phyloP scores from a whole-genome alignment of 2,113 vertebrate species.

The Castor canadensis region DNA sequence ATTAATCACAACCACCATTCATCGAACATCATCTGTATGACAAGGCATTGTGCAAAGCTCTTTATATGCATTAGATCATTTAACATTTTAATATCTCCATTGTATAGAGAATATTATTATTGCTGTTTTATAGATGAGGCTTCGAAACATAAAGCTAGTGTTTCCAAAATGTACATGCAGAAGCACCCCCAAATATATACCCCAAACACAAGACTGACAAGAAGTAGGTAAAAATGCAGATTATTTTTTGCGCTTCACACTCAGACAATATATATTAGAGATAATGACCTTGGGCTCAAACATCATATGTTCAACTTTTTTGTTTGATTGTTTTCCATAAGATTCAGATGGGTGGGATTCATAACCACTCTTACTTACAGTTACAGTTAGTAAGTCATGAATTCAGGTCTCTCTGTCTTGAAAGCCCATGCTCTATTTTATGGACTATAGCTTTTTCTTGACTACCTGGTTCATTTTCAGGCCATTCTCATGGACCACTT shows the following conservation, averaged over 20 bases:
- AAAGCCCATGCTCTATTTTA: background rate
- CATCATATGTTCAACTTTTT: background rate
- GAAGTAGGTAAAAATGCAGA: background rate
- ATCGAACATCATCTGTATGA: background rate
- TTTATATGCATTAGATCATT: background rate
- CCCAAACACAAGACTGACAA: background rate
- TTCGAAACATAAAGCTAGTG: background rate
- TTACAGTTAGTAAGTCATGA: background rate
- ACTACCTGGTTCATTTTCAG: background rate
- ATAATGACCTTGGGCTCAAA: background rate
- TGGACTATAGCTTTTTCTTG: background rate
- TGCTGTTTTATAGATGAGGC: background rate
- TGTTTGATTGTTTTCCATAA: background rate
- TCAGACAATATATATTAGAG: background rate
- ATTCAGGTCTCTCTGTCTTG: background rate
- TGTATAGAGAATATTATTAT: background rate
- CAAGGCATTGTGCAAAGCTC: background rate
- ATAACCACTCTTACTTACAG: background rate
- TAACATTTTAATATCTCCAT: background rate
- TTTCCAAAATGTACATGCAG: background rate
- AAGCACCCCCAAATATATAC: background rate
- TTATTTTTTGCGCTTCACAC: background rate
- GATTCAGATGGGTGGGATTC: background rate
- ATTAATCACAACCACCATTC: background rate
- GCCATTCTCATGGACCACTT: background rate